phyloP scores from a whole-genome alignment of 2,797 vertebrate genomes.

The Xenentodon cancila region DNA sequence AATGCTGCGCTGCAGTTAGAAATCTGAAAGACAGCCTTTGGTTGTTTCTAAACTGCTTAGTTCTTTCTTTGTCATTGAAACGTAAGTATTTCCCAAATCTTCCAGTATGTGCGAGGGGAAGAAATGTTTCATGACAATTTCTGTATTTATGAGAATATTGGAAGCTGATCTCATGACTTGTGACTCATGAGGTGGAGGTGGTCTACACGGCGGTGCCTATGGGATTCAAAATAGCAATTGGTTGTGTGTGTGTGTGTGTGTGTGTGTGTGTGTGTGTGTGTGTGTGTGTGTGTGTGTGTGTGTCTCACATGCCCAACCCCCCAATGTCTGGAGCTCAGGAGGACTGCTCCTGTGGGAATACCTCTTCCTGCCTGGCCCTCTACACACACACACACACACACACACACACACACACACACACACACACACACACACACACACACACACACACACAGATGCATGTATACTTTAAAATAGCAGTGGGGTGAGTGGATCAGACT shows the following conservation, averaged over 20 bases:
- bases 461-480: constrained; percentile 64
- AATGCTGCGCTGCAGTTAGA: neutral
- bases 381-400: constrained; percentile 15
- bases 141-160: constrained; percentile 44
- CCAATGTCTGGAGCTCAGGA: constrained; percentile 71
- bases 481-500: constrained; percentile 65
- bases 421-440: constrained; percentile 7
- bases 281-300: constrained; percentile 25
- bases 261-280: constrained; percentile 24
- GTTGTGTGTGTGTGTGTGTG: constrained; percentile 1
- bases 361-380: constrained; percentile 64
- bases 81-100: neutral
- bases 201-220: constrained; percentile 45
- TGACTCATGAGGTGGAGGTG: constrained; percentile 47
- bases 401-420: constrained; percentile 21
- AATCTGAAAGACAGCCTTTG: neutral
- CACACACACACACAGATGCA: constrained; percentile 17
- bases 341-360: constrained; percentile 70
- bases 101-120: neutral
- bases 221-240: constrained; percentile 63
- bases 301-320: constrained; percentile 56
- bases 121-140: constrained; percentile 21
- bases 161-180: constrained; percentile 27
- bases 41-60: neutral
- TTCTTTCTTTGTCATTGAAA: neutral